Evolutionary conservation across 1,140 invertebrate genomes (phyloP).

Genomic region (Anastrepha ludens): DNA sequence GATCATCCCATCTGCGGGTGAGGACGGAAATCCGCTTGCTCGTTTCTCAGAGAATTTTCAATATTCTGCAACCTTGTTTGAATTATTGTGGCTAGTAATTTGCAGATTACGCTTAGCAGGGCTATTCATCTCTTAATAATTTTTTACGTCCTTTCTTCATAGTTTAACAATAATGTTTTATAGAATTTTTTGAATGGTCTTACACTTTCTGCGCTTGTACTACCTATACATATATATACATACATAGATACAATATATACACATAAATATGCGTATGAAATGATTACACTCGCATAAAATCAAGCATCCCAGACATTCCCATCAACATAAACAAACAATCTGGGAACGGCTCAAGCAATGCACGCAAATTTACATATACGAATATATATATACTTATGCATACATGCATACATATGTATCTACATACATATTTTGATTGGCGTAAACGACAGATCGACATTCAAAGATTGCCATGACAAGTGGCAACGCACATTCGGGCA

Average conservation of each 20-base stretch:
- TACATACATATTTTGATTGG: background rate
- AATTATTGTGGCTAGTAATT: no score
- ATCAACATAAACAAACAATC: conserved; percentile 40
- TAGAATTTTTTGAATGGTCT: no score
- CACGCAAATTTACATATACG: background rate
- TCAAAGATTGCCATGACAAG: conserved; percentile 25
- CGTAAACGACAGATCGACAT: conserved; percentile 20
- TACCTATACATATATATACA: background rate
- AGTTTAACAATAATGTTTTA: no score
- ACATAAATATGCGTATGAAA: background rate
- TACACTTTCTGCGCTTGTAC: no score
- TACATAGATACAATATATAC: background rate
- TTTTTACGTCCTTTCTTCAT: no score
- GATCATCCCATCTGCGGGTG: no score
- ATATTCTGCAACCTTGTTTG: no score
- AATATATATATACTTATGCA: background rate
- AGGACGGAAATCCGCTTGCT: no score
- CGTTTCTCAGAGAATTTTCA: no score
- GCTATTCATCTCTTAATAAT: no score
- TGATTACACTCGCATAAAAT: background rate
- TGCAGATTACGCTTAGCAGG: no score
- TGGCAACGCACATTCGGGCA: background rate
- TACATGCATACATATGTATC: background rate
- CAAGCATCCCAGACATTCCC: background rate
- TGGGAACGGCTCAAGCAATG: background rate